phyloP scores from a whole-genome alignment of 2,113 vertebrate genomes.

The Microtus montanus region DNA sequence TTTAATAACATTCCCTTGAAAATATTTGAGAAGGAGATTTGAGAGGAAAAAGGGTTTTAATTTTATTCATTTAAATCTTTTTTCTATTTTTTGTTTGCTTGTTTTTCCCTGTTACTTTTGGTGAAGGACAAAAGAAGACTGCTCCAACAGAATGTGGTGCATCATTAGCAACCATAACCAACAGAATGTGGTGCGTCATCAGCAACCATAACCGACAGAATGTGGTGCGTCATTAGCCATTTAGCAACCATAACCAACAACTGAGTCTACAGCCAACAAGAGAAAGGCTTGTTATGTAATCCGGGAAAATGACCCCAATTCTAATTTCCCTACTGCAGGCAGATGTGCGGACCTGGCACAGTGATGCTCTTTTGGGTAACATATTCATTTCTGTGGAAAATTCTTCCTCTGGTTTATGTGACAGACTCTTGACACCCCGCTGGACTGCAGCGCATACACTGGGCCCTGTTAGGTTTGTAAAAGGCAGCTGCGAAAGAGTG shows the following conservation, averaged over 20 bases:
- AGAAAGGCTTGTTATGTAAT: background rate
- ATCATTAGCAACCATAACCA: slow-evolving; percentile 11
- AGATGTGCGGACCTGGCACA: background rate
- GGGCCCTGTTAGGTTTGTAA: background rate
- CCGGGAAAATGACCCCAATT: background rate
- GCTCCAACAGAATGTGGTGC: background rate
- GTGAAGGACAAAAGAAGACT: slow-evolving; percentile 52
- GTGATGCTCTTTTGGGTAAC: background rate
- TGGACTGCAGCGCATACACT: background rate
- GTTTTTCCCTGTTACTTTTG: slow-evolving; percentile 13
- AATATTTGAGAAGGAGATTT: slow-evolving; percentile 77
- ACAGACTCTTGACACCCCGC: background rate
- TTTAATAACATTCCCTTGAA: slow-evolving; percentile 83
- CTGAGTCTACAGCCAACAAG: background rate
- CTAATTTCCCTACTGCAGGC: slow-evolving; percentile 12
- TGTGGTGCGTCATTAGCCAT: background rate
- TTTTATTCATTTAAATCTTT: slow-evolving; percentile 75
- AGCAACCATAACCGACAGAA: background rate
- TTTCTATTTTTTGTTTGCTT: slow-evolving; percentile 65
- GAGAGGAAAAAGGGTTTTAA: slow-evolving; percentile 70
- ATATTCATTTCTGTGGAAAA: background rate
- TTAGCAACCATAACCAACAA: background rate
- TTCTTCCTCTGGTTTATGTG: background rate
- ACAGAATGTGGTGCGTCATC: background rate
- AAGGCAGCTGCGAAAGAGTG: background rate